Conservation (phyloP, 2,888 invertebrate species). For the Drosophila kuntzei region DNA sequence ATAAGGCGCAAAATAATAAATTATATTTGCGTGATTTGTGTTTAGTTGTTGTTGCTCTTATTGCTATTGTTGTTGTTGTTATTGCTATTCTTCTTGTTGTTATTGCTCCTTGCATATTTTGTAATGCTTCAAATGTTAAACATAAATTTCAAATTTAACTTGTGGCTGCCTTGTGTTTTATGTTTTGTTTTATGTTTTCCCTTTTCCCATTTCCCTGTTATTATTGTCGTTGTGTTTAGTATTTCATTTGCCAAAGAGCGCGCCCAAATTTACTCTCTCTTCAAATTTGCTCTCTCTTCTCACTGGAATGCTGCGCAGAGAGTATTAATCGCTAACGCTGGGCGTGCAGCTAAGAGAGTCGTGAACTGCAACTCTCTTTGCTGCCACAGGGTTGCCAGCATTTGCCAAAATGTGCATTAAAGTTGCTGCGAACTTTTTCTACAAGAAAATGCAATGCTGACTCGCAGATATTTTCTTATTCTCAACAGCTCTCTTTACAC, state of each 20-base stretch:
- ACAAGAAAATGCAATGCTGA: constrained; percentile 27
- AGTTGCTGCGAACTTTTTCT: constrained; percentile 4
- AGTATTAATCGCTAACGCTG: constrained; percentile 1
- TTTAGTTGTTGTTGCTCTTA: constrained; percentile 53
- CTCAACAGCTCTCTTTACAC: constrained; percentile 1
- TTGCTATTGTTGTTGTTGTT: constrained; percentile 17
- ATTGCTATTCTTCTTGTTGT: constrained; percentile 21
- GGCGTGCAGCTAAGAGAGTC: constrained; percentile 39
- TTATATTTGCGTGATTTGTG: constrained; percentile 81
- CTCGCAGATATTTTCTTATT: constrained; percentile 25
- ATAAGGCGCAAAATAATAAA: constrained; percentile 80
- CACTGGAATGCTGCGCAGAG: constrained; percentile 62
- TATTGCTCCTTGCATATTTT: constrained; percentile 49
- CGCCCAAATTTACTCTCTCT: not conserved
- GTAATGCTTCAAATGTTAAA: constrained; percentile 53
- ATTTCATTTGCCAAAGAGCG: constrained; percentile 26
- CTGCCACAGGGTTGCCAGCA: constrained; percentile 44
- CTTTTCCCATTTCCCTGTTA: constrained; percentile 4
- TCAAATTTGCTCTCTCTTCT: constrained; percentile 23
- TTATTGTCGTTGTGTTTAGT: constrained; percentile 11
- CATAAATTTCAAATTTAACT: constrained; percentile 57
- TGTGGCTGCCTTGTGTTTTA: constrained; percentile 29
- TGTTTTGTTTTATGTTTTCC: constrained; percentile 35
- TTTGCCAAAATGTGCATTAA: constrained; percentile 17
- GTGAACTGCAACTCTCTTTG: constrained; percentile 34